Evolutionary conservation across 2,113 vertebrate genomes (phyloP), one percentile per base, ranked within the genome.

Genomic region (Ammodytes dubius): DNA sequence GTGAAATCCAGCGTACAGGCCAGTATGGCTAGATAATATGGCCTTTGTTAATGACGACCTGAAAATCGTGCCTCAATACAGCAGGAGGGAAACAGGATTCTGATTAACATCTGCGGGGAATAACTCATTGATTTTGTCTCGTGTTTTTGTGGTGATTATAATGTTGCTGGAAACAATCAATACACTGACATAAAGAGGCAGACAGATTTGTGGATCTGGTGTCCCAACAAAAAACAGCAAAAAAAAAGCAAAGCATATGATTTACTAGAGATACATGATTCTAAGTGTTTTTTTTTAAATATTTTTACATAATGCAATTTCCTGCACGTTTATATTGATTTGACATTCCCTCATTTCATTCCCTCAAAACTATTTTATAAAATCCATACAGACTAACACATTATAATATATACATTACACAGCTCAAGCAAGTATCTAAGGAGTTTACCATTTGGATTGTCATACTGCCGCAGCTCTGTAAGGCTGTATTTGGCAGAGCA

Each of bases 51-150:
- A 90, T 90, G 86, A 83, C 59, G 54, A 69, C 83, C 86, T 84
- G 70, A 79, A 58, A 87, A 89, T 53, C 79, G 87, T 72, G 82
- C 47, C 76, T 84, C 53, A 4, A 15, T 90, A 39, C n/a, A 80
- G 78, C 82, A 84, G 89, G 85, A 87, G 79, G 82, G 83, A 87
- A 90, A 91, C 82, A 80, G 76, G 70, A 82, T 68, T 84, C 59
- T 91, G 85, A 93, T 88, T 88, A 87, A 88, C 87, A 89, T 89
- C 88, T 85, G 89, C 80, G 71, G 79, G 83, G 79, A 89, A 88
- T 82, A 79, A 64, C 83, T 87, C 85, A 92, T 87, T 91, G 90
- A 91, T 92, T 91, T 79, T 87, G 72, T 89, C 84, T 72, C 75
- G 58, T 69, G 49, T 81, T 91, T 88, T 87, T 64, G 74, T 70